Evolutionary conservation across 2,113 vertebrate genomes (phyloP).

Genomic region (Cinclus cinclus): DNA sequence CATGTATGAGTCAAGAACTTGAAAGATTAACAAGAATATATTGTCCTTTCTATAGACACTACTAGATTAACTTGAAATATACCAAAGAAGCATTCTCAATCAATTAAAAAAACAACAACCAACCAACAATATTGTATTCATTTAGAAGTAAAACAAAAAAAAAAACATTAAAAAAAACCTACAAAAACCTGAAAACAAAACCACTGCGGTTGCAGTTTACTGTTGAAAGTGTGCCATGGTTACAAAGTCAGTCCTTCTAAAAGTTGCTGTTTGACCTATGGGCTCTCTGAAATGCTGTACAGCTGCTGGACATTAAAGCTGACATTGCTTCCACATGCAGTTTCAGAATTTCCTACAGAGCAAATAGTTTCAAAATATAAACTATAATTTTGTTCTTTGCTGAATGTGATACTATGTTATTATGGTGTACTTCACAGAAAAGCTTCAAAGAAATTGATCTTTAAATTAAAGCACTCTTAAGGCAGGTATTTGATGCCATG

Average conservation of each 20-base stretch:
- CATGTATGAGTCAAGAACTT: not conserved
- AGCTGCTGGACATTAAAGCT: constrained; percentile 64
- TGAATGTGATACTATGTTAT: constrained; percentile 9
- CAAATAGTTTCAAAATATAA: constrained; percentile 41
- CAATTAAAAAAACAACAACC: not conserved
- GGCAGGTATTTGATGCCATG: constrained; percentile 64
- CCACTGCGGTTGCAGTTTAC: not conserved
- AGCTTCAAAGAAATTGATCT: not conserved
- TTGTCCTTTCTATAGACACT: not conserved
- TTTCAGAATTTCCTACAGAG: constrained; percentile 33
- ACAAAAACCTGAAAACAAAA: not conserved
- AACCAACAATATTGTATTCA: not conserved
- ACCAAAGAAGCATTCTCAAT: not conserved
- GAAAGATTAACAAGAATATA: not conserved
- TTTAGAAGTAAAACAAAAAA: not conserved
- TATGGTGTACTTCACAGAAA: constrained; percentile 35
- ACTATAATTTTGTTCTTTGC: constrained; percentile 35
- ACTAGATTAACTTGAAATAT: not conserved
- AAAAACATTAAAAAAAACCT: accelerated
- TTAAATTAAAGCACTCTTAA: not conserved
- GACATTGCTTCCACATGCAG: constrained; percentile 67
- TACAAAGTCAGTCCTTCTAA: constrained; percentile 54
- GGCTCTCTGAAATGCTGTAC: constrained; percentile 31
- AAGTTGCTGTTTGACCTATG: constrained; percentile 53
- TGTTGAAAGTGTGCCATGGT: constrained; percentile 20